Evolutionary conservation across 2,888 invertebrate genomes (phyloP), one percentile per base, ranked within the genome.

Genomic region (Cephus rjabovi): DNA sequence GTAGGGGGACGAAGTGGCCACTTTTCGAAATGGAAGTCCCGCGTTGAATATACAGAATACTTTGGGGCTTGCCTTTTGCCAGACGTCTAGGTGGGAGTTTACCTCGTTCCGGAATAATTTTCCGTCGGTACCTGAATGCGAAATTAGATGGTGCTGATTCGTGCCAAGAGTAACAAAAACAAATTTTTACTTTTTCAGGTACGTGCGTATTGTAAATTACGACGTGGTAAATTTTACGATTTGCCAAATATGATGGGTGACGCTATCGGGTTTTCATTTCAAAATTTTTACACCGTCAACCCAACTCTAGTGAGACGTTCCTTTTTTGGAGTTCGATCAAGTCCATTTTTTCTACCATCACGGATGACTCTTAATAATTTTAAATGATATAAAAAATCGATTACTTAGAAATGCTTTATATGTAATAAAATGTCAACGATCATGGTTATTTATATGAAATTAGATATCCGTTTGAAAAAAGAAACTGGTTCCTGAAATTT

Each of bases 1-100:
- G 89, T 90, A 87, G 33, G 12, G 31, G 71, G 0, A 71, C 90
- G 91, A 91, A 91, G 91, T 91, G 91, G 90, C 91, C 91, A 91
- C 91, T 92, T 91, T 91, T 91, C 90, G 91, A n/a, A 34, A 71
- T 71, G 71, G 34, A 71, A 34, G 12, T 71, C 34, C 33, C 31
- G 31, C 71, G 31, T 33, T 71, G 71, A 71, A 71, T 56, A 56
- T 23, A 56, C 56, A 23, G 56, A 56, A 56, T 56, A 23, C 56
- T 23, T 56, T 56, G 23, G 23, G 56, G 23, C 15, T 56, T 56
- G 23, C 56, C 23, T 9, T 56, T 56, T 56, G 56, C 56, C 9
- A 56, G 56, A 56, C 56, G 23, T 23, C 56, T 23, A 56, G 56
- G 23, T 56, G 56, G 56, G 56, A 56, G 23, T 56, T 56, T 56